Base-by-base conservation (phyloP, 1,140 invertebrate genomes). In the Lerema accius region DNA sequence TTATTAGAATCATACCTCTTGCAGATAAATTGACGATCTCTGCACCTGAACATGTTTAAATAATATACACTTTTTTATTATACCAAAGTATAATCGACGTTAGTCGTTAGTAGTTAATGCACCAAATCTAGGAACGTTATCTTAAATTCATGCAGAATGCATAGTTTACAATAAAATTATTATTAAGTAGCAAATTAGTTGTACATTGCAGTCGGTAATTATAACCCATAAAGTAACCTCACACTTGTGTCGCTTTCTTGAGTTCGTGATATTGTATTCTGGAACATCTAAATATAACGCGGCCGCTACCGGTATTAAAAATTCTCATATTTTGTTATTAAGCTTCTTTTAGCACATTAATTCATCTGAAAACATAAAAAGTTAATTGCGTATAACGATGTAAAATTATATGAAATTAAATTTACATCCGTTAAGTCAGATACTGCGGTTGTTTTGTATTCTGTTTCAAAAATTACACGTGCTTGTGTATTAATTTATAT, bases 361-460 rank as follows among this genome's bases (percentile, higher is more conserved):
- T 56, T 45, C 53, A 56, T 56, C 55, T 46, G 55, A 58, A 58
- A 58, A 58, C 55, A 56, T 56, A 45, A 56, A 56, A 56, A 45
- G 53, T 56, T 56, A 56, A 56, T 56, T 56, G 53, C 53, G 53
- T 56, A 45, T 56, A 56, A 56, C 53, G 40, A 56, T 56, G 53
- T 56, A 56, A 58, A 58, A 58, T 58, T 58, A 58, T 58, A 58
- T 58, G 53, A 58, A 58, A 58, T 58, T 58, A 58, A 58, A 58
- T 58, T 58, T 58, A 56, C 53, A 56, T 56, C 53, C 40, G 40
- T 56, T 45, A 56, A 45, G 17, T 56, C 53, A 45, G 37, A 55
- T 35, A 45, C 40, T 16, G 40, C 40, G 23, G 40, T 56, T 42
- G 14, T 56, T 56, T 56, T 32, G 53, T 56, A 55, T 56, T 40